Evolutionary conservation across 2,797 vertebrate species (phyloP), one percentile per base, ranked within the genome.

Genomic region (Emydoidea blandingii): DNA sequence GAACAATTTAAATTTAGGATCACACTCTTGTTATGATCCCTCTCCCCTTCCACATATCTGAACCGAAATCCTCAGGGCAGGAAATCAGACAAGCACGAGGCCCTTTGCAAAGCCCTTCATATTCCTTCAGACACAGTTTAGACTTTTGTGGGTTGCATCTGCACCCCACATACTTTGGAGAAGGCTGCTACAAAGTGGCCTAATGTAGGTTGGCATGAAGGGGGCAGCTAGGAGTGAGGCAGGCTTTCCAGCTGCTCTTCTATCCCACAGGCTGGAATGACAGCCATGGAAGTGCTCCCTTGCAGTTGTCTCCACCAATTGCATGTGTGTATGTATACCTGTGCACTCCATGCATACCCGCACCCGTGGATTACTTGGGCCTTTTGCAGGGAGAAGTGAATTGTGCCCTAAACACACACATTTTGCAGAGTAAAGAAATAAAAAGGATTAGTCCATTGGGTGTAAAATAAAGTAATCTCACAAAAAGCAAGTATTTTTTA

Each of bases 401-500:
- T 94, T 95, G 5, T 91, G 72, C 82, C 53, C 93, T 81, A 88
- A 97, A 95, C 53, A 87, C 56, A 47, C 80, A 41, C 50, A 93
- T 95, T 95, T 97, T 57, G 85, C 80, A 91, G 84, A 29, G 91
- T 72, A 86, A 84, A 94, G 79, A 78, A 9, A 93, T 78, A 88
- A 97, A 94, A 78, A 82, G 21, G 23, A 97, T 87, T 92, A 83
- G 92, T 91, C 96, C 93, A 29, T 37, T 95, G n/a, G 89, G 95
- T 9, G 91, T 97, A 57, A 94, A 57, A 92, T 34, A 87, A 98
- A 97, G 96, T 91, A 95, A 92, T 93, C 57, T 96, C 68, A 81
- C 92, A 93, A 96, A 97, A 96, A 93, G 88, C 79, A 97, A 97
- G 93, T 83, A 92, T 94, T 96, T 98, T 97, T 98, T 97, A 98